Evolutionary conservation across 2,113 vertebrate species (phyloP).

Genomic region (Siphamia tubifer): DNA sequence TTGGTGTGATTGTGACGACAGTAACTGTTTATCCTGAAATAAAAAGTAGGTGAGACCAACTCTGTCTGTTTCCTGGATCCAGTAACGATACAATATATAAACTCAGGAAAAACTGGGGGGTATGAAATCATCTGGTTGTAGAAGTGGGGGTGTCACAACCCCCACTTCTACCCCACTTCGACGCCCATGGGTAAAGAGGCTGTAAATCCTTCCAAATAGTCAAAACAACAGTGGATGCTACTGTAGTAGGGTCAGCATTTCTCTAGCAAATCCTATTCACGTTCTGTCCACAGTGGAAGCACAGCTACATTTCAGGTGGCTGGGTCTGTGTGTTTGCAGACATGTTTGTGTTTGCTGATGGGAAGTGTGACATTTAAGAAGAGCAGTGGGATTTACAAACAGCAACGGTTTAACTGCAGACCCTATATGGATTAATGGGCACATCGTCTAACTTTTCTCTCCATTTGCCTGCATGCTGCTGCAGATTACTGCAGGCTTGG

Average conservation of each 20-base stretch:
- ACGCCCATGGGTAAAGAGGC: conserved; percentile 32
- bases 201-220: conserved; percentile 38
- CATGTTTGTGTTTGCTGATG: not conserved
- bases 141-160: too few species aligned
- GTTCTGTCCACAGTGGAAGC: conserved; percentile 15
- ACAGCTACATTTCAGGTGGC: conserved; percentile 30
- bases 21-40: too few species aligned
- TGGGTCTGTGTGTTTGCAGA: conserved; percentile 14
- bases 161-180: too few species aligned
- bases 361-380: conserved; percentile 3
- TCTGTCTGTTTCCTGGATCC: too few species aligned
- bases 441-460: conserved; percentile 33
- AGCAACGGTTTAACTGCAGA: conserved; percentile 21
- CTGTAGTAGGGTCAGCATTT: conserved; percentile 33
- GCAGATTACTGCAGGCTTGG: conserved; percentile 43
- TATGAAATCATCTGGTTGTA: too few species aligned
- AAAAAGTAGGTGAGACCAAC: too few species aligned
- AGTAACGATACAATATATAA: too few species aligned
- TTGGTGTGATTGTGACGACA: too few species aligned
- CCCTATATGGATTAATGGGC: conserved; percentile 39
- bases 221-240: conserved; percentile 43
- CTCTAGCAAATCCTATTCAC: conserved; percentile 9
- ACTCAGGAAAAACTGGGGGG: too few species aligned
- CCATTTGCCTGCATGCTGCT: conserved; percentile 21
- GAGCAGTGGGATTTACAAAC: conserved; percentile 8